Evolutionary conservation across 1,140 invertebrate species (phyloP), one percentile per base, ranked within the genome.

Genomic region (Lepidurus couesii): DNA sequence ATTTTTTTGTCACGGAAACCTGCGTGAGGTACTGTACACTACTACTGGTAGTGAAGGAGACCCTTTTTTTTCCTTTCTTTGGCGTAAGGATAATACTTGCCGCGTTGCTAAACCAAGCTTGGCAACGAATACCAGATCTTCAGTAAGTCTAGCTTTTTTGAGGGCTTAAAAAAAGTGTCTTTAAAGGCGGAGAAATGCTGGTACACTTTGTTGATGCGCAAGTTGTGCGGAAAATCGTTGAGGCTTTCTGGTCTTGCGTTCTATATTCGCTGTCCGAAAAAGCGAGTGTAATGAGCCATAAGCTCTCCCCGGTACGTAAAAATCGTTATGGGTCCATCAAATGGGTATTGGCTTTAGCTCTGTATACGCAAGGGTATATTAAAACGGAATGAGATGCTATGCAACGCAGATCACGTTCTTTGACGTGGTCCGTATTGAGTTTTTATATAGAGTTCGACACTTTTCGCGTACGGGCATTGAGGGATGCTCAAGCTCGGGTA

Each of bases 221-320:
- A 65, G 53, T 65, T 11, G 53, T 7, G 53, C n/a, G 53, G 53
- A 65, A 65, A 65, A 65, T 9, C 53, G 53, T 65, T 65, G 16
- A 7, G 16, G n/a, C 53, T 21, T 65, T 65, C 53, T 65, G 13
- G 53, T 21, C 53, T 34, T 65, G 53, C 53, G 1, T 65, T 21
- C 53, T 65, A 16, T 65, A 65, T 65, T 13, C 53, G 16, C 21
- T 65, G 53, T 65, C 53, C 53, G 53, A 65, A 65, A 65, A 65
- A 21, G 16, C 16, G 53, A 65, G 53, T 13, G 53, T 65, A 65
- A 65, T 65, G 53, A 65, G 53, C 16, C 53, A 65, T 65, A 65
- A 65, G 16, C 53, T 34, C 34, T 34, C 34, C 21, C 16, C 9
- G 16, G 53, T 65, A 65, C 53, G 53, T 65, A 65, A 65, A 65